Base-by-base conservation (phyloP, 2,113 vertebrate genomes). In the Rhineura floridana region DNA sequence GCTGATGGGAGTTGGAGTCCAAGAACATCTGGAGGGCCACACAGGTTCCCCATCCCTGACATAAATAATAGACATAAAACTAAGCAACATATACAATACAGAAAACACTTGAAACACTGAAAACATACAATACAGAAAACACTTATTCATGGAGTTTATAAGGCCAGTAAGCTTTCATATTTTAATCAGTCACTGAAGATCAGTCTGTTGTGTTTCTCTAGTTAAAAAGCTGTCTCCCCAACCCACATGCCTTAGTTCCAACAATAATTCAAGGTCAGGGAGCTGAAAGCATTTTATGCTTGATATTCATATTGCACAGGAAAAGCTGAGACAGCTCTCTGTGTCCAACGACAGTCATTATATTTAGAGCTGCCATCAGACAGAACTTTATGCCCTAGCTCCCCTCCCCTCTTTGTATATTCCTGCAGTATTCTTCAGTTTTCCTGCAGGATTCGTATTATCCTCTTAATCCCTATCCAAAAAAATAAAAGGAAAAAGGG, bases 381-480 rank as follows among this genome's bases (percentile, higher is more conserved):
- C 81, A 94, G 76, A 93, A 80, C 79, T 91, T 72, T 46, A 52
- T 0, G 78, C 0, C 0, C 82, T 87, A 91, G 72, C 82, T 91
- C 84, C 93, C 85, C 88, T n/a, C 30, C 42, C 1, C 15, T 23
- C 25, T 23, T 30, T 59, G 62, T 75, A 81, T 21, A 1, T 55
- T 70, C 72, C 80, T 75, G 87, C 80, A 30, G 5, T 63, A 17
- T 39, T 67, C 75, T 78, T 85, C 76, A 69, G 19, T 89, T 63
- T 59, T 79, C 48, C 44, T 0, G 0, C 1, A 6, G 4, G 0
- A 62, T 30, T 87, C 85, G 39, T 88, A 76, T 83, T 94, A 92
- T 92, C 69, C 88, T 88, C 89, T 84, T 86, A 81, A 94, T 94
- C 36, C 46, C 87, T 90, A 75, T 92, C 92, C 52, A 75, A 88